These are phyloP conservation scores for Drosophila leontia DNA, from an alignment of 1,140 invertebrate species.

Conservation along the genomic window DNA sequence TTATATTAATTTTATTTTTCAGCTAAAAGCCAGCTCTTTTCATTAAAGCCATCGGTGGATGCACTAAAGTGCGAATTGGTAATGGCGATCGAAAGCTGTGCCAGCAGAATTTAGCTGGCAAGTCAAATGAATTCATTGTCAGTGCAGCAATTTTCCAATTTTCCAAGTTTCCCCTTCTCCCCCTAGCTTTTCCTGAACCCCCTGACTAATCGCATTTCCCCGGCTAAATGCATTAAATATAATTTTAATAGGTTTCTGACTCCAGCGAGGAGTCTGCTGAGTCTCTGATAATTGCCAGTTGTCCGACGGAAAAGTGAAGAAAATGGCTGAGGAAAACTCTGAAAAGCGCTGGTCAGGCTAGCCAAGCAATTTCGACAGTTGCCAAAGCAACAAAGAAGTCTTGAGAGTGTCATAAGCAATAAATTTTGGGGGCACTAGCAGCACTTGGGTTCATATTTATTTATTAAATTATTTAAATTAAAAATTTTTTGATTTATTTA, in stretches of 20 bases:
- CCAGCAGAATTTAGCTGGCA: neutral
- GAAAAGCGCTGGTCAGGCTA: too few relatives aligned
- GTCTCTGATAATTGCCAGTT: constrained; percentile 30
- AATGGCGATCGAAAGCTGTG: neutral
- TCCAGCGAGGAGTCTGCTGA: constrained; percentile 5
- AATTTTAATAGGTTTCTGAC: constrained; percentile 43
- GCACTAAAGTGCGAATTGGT: constrained; percentile 3
- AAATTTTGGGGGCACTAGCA: neutral
- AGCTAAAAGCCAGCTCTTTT: neutral
- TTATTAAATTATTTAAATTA: neutral
- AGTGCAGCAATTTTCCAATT: constrained; percentile 27
- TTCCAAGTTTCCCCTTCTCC: neutral
- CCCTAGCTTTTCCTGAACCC: neutral
- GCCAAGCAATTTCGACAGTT: constrained; percentile 30
- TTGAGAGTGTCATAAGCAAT: neutral
- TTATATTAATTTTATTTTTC: neutral
- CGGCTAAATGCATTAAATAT: constrained; percentile 47
- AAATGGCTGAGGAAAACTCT: constrained; percentile 1
- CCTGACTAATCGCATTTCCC: constrained; percentile 33
- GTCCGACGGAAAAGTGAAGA: neutral
- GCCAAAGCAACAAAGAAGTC: constrained; percentile 21
- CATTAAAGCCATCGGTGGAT: neutral
- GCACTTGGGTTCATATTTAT: neutral
- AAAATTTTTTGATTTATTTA: too few relatives aligned
- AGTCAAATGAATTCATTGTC: constrained; percentile 28